Percentiles rank a stretch among this genome's conserved stretches.
These are phyloP conservation scores for Urocitellus parryii DNA, from an alignment of 2,113 vertebrate species.

Conservation along the genomic window DNA sequence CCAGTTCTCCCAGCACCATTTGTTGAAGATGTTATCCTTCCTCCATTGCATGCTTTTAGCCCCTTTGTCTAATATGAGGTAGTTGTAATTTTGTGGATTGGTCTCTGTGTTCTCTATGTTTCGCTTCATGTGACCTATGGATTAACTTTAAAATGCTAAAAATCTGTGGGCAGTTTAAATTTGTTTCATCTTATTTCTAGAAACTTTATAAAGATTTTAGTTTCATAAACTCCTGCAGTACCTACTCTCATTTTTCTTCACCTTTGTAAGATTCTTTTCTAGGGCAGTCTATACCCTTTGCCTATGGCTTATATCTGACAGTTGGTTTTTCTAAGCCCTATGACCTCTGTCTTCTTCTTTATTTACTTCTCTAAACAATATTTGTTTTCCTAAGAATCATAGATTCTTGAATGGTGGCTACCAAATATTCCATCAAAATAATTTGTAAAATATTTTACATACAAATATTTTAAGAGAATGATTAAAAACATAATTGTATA, in stretches of 20 bases:
- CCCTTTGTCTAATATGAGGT: too few relatives aligned
- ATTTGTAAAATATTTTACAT: not conserved
- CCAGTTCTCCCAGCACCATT: too few relatives aligned
- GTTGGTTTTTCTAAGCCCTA: not conserved
- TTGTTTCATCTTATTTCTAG: too few relatives aligned
- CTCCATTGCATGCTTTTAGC: too few relatives aligned
- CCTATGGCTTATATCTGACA: not conserved
- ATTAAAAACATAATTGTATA: not conserved
- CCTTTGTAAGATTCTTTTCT: not conserved
- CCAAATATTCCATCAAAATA: not conserved
- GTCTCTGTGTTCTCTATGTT: too few relatives aligned
- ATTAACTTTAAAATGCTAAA: too few relatives aligned
- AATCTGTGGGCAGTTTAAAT: too few relatives aligned
- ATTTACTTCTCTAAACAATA: not conserved
- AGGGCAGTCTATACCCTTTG: not conserved
- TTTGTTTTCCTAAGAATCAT: not conserved
- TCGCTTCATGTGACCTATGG: too few relatives aligned
- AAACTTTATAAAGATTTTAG: too few relatives aligned
- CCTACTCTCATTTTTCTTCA: not conserved
- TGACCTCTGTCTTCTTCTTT: not conserved
- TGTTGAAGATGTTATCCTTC: too few relatives aligned
- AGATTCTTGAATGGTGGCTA: not conserved
- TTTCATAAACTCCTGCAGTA: not conserved
- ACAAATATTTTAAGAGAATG: not conserved
- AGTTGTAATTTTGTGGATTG: too few relatives aligned